Percentiles rank a stretch among this genome's conserved stretches.
Evolutionary conservation across 1,140 invertebrate genomes (phyloP).

Genomic region (Dreissena rostriformis): DNA sequence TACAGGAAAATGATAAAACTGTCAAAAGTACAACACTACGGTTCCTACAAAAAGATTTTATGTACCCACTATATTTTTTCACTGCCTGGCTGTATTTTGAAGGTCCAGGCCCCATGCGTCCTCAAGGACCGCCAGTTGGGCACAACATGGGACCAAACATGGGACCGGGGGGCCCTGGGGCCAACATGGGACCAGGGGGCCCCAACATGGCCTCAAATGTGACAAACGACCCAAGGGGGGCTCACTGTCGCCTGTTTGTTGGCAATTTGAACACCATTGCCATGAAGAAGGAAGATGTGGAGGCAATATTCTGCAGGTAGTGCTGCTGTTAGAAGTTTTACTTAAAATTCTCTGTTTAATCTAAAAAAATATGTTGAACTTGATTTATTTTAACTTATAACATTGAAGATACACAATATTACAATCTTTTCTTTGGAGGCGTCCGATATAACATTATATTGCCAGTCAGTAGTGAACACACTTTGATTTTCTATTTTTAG

Average conservation of each 20-base stretch:
- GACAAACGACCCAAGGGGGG: slow-evolving; percentile 93
- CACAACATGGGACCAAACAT: slow-evolving; percentile 19
- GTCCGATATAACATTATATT: too few relatives aligned
- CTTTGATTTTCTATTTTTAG: too few relatives aligned
- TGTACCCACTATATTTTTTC: neutral
- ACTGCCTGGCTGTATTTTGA: neutral
- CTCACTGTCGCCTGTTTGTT: slow-evolving; percentile 93
- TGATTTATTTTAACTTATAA: too few relatives aligned
- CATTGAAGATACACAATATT: too few relatives aligned
- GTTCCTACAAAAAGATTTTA: neutral
- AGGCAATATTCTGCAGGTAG: slow-evolving; percentile 88
- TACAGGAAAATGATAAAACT: too few relatives aligned
- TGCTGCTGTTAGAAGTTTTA: neutral
- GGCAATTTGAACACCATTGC: slow-evolving; percentile 95
- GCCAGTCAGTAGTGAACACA: too few relatives aligned
- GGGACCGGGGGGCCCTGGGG: slow-evolving; percentile 19
- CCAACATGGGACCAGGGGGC: slow-evolving; percentile 22
- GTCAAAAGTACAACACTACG: neutral
- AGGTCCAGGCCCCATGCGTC: neutral
- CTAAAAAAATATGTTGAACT: too few relatives aligned
- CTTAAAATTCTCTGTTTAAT: neutral
- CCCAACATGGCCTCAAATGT: slow-evolving; percentile 86
- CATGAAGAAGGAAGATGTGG: slow-evolving; percentile 93
- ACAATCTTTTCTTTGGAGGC: too few relatives aligned
- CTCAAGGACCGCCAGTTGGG: neutral